Conservation (phyloP, 2,888 invertebrate genomes). For the Thyatira batis region DNA sequence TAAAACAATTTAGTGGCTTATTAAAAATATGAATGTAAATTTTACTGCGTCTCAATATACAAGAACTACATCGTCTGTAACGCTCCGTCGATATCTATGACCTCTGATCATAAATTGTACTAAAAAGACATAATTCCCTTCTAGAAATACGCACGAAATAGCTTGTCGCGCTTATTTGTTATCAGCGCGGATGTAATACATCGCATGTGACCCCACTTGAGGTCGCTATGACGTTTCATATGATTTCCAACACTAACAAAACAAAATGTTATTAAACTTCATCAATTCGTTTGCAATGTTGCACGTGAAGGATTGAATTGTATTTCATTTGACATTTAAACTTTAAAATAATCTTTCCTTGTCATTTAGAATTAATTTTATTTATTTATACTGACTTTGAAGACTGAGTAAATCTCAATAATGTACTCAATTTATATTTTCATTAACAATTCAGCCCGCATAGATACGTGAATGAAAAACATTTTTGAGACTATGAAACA, state of each 20-base stretch:
- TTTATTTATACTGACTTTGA: no score
- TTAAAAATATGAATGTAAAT: not conserved
- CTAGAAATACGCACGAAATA: conserved; percentile 52
- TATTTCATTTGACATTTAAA: not conserved
- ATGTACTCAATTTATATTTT: no score
- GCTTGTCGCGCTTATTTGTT: conserved; percentile 47
- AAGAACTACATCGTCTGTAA: conserved; percentile 43
- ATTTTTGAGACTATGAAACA: no score
- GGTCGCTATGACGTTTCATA: conserved; percentile 41
- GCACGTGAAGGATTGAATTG: not conserved
- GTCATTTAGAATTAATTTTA: not conserved
- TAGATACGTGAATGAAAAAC: no score
- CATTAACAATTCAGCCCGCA: no score
- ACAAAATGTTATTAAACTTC: not conserved
- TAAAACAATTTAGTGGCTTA: not conserved
- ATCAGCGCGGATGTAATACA: conserved; percentile 53
- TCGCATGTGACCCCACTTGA: conserved; percentile 50
- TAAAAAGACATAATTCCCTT: conserved; percentile 42
- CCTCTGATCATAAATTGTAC: conserved; percentile 49
- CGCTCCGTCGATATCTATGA: conserved; percentile 47
- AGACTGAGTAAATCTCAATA: no score
- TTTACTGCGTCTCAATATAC: conserved; percentile 23
- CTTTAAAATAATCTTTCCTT: not conserved
- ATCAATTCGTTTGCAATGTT: not conserved
- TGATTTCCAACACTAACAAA: conserved; percentile 25